phyloP scores from a whole-genome alignment of 1,140 invertebrate species.

The Drosophila elegans region DNA sequence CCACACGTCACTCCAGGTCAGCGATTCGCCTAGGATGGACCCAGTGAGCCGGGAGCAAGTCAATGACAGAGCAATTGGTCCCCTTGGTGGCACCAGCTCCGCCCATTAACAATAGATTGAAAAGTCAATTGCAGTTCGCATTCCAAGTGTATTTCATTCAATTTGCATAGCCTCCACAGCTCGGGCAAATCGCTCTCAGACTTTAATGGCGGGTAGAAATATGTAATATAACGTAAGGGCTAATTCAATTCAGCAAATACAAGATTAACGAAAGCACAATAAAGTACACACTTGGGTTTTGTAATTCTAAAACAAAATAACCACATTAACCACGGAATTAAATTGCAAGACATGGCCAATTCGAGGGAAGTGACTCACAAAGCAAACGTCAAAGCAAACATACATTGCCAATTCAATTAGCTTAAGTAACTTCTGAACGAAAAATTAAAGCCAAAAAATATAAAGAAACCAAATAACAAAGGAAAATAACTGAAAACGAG shows the following conservation, averaged over 20 bases:
- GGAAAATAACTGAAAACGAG: slow-evolving; percentile 41
- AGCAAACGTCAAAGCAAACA: slow-evolving; percentile 23
- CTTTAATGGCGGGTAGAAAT: background rate
- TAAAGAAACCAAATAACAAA: slow-evolving; percentile 24
- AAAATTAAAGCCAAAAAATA: slow-evolving; percentile 18
- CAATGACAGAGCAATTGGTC: slow-evolving; percentile 48
- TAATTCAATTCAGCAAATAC: slow-evolving; percentile 8
- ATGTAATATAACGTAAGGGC: background rate
- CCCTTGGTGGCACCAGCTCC: slow-evolving; percentile 4
- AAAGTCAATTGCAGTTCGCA: slow-evolving; percentile 41
- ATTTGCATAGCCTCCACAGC: slow-evolving; percentile 14
- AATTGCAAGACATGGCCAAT: slow-evolving; percentile 5
- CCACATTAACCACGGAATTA: background rate
- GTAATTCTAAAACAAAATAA: background rate
- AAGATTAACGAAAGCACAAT: background rate
- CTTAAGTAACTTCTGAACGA: slow-evolving; percentile 20
- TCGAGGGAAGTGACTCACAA: slow-evolving; percentile 26
- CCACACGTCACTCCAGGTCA: slow-evolving; percentile 10
- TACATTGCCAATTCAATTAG: slow-evolving; percentile 36
- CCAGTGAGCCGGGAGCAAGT: slow-evolving; percentile 26
- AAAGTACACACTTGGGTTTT: no score
- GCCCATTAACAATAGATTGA: slow-evolving; percentile 10
- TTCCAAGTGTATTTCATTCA: slow-evolving; percentile 20
- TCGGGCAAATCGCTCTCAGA: slow-evolving; percentile 20
- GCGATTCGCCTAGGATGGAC: slow-evolving; percentile 3